A percentile compares a stretch with the other conserved stretches of the same genome.
These are phyloP conservation scores for Pangasianodon gigas DNA, from an alignment of 2,113 vertebrate species.

Conservation along the genomic window DNA sequence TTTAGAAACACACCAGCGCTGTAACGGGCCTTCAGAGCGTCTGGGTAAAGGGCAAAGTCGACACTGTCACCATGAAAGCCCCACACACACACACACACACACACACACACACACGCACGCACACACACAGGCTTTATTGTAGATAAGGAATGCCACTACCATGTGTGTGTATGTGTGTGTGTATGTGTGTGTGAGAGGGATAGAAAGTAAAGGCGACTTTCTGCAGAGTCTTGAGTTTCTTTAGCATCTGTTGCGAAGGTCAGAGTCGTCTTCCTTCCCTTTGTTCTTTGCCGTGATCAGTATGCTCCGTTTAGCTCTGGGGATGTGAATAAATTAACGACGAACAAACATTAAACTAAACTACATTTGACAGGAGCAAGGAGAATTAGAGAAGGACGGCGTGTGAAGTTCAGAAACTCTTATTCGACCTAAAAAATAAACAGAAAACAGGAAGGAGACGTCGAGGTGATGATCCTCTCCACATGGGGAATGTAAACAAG, in stretches of 20 bases:
- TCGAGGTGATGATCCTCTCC: background rate
- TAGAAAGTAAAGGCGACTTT: background rate
- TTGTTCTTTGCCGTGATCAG: constrained; percentile 13
- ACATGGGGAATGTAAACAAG: background rate
- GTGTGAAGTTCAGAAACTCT: background rate
- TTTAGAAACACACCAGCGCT: constrained; percentile 30
- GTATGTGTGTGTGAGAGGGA: background rate
- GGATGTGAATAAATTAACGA: constrained; percentile 5
- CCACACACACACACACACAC: constrained; percentile 16
- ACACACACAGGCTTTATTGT: background rate
- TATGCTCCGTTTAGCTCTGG: background rate
- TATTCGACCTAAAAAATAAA: background rate
- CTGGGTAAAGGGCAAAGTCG: constrained; percentile 35
- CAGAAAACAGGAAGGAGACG: background rate
- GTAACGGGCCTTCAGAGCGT: constrained; percentile 38
- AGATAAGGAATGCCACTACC: constrained; percentile 22
- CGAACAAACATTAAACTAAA: background rate
- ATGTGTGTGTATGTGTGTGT: background rate
- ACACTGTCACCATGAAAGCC: constrained; percentile 41
- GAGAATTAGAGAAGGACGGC: background rate
- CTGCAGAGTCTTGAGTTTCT: constrained; percentile 16
- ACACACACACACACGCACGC: constrained; percentile 13
- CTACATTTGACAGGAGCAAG: background rate
- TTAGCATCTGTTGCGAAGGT: constrained; percentile 28
- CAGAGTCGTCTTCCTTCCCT: background rate